A percentile compares a stretch with the other conserved stretches of the same genome.
These are phyloP conservation scores for Lithobius niger DNA, from an alignment of 1,140 invertebrate species.

Conservation along the genomic window DNA sequence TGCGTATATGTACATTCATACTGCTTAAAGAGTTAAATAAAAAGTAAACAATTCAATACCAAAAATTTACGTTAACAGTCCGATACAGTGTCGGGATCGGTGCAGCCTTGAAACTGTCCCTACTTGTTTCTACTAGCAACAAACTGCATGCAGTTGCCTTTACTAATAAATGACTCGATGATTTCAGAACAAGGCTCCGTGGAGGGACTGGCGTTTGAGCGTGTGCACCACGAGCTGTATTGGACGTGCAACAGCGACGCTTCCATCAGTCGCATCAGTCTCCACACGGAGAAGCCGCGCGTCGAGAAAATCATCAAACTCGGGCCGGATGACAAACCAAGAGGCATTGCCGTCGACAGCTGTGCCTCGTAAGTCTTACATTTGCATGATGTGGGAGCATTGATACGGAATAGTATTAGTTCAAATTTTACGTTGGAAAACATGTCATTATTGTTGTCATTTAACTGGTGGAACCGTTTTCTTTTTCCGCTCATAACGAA, in stretches of 20 bases:
- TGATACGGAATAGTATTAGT: slow-evolving; percentile 5
- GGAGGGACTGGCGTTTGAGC: slow-evolving; percentile 66
- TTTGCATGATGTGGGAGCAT: too few relatives aligned
- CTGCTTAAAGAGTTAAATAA: slow-evolving; percentile 1
- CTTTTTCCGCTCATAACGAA: neutral
- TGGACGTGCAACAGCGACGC: slow-evolving; percentile 75
- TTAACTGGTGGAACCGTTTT: neutral
- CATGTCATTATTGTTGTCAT: neutral
- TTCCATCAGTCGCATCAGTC: slow-evolving; percentile 48
- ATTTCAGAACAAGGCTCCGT: slow-evolving; percentile 53
- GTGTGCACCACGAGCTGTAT: slow-evolving; percentile 49
- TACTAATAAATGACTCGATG: too few relatives aligned
- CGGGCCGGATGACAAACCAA: slow-evolving; percentile 52
- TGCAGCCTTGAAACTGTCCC: too few relatives aligned
- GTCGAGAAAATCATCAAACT: slow-evolving; percentile 52
- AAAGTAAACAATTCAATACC: too few relatives aligned
- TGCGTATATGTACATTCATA: slow-evolving; percentile 6
- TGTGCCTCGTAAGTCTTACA: slow-evolving; percentile 46
- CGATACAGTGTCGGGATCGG: too few relatives aligned
- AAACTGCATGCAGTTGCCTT: too few relatives aligned
- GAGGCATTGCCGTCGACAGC: slow-evolving; percentile 66
- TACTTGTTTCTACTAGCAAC: too few relatives aligned
- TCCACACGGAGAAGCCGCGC: slow-evolving; percentile 27
- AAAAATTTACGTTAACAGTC: too few relatives aligned
- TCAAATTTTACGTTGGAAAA: neutral